These are phyloP conservation scores for Charadrius vociferus DNA, from an alignment of 2,113 vertebrate species.

Conservation along the genomic window DNA sequence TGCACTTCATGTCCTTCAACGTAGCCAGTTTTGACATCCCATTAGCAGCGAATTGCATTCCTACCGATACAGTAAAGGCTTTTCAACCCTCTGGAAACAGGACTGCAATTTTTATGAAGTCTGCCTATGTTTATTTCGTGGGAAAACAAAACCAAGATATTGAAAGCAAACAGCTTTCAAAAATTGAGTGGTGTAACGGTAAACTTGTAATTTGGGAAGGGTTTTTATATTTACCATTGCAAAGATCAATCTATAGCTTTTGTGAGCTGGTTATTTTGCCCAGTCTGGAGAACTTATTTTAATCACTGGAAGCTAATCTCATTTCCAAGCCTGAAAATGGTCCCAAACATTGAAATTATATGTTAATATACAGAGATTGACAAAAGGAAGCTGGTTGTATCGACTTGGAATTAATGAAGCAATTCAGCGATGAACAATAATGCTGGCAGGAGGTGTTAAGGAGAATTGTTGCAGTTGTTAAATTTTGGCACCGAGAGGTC, in stretches of 20 bases:
- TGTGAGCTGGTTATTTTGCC: conserved; percentile 36
- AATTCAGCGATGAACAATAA: conserved; percentile 62
- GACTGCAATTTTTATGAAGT: background rate
- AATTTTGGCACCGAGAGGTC: conserved; percentile 43
- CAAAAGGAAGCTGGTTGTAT: conserved; percentile 62
- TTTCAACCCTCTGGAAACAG: background rate
- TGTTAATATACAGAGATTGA: conserved; percentile 65
- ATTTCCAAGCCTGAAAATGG: conserved; percentile 50
- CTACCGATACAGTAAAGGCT: background rate
- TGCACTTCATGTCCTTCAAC: background rate
- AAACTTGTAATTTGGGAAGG: conserved; percentile 57
- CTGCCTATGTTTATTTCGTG: background rate
- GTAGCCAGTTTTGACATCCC: background rate
- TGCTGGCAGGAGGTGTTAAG: conserved; percentile 59
- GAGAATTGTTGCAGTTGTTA: conserved; percentile 62
- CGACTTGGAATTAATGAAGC: conserved; percentile 68
- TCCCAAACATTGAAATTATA: conserved; percentile 68
- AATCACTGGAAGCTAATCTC: conserved; percentile 59
- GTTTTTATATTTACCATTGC: background rate
- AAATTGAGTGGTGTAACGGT: background rate
- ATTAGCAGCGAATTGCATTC: background rate
- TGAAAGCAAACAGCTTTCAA: conserved; percentile 40
- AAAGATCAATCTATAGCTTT: conserved; percentile 51
- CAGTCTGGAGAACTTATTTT: conserved; percentile 48
- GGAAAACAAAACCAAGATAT: conserved; percentile 3